Percentiles rank a stretch among this genome's conserved stretches.
phyloP scores from a whole-genome alignment of 2,888 invertebrate genomes.

The Mesorhabditis sp. region DNA sequence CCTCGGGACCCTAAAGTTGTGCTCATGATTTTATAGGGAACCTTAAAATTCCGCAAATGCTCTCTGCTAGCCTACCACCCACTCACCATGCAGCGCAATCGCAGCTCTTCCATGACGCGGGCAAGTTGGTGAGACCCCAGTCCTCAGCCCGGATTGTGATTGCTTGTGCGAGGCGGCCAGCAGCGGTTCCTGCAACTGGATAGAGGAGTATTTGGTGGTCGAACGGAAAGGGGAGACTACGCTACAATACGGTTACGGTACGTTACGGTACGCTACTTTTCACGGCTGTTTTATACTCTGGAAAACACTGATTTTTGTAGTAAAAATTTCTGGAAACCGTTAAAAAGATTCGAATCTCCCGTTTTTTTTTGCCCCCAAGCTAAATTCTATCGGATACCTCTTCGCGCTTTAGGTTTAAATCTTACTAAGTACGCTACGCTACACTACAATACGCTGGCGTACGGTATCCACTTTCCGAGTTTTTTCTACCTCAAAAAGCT shows the following conservation, averaged over 20 bases:
- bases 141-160: slow-evolving; percentile 32
- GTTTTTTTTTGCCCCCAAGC: no score
- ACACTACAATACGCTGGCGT: no score
- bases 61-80: slow-evolving; percentile 9
- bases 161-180: slow-evolving; percentile 42
- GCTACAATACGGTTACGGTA: background rate
- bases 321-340: no score
- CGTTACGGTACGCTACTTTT: background rate
- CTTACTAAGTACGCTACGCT: no score
- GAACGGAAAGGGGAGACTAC: background rate
- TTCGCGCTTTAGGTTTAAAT: no score
- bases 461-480: no score
- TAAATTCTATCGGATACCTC: no score
- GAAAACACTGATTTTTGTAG: no score
- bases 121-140: slow-evolving; percentile 56
- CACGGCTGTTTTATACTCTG: no score
- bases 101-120: slow-evolving; percentile 54
- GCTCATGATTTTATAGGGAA: slow-evolving; percentile 6
- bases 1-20: slow-evolving; percentile 22
- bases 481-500: no score
- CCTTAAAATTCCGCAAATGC: slow-evolving; percentile 9
- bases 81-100: slow-evolving; percentile 27
- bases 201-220: no score
- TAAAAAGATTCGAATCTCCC: no score
- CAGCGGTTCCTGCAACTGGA: slow-evolving; percentile 51